Base-by-base conservation (phyloP, 2,113 vertebrate genomes). In the Illadopsis cleaveri region DNA sequence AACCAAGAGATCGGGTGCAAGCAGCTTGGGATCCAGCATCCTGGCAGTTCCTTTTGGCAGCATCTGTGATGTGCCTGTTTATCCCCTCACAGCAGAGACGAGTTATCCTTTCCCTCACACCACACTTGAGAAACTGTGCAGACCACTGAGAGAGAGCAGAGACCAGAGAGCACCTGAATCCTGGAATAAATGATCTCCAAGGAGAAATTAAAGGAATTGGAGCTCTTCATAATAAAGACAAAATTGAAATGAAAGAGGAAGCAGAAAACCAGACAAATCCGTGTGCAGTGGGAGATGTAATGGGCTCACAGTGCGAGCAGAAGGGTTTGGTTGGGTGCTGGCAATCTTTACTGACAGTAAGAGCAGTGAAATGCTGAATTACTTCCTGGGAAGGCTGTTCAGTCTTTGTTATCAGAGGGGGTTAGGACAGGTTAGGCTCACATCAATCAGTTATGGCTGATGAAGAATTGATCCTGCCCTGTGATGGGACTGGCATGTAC, bases 1-100 rank as follows among this genome's bases (percentile, higher is more conserved):
- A 61, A 13, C 15, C 38, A 19, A 40, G 69, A 50, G 13, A 24
- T 35, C 0, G 12, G 15, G 25, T 20, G 37, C 37, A 10, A 16
- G 72, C 47, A 4, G 53, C 4, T 62, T 0, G 1, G 38, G 78
- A 28, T 53, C 21, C 6, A 5, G 50, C 15, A 35, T 51, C 28
- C 24, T 5, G 30, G 17, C 20, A 7, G 4, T 5, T 80, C 21
- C 47, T 75, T 61, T 11, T 65, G 68, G 17, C 40, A 53, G 60
- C 27, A 13, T 37, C 23, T 8, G 6, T 33, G 15, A 15, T 5
- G 24, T 62, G n/a, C 38, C 33, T 50, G 0, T 81, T 73, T 47
- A 14, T 68, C 30, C 54, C 14, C 42, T 68, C 25, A 10, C 31
- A 71, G 91, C 56, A 56, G 60, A 60, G 6, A 27, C 3, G 20